Evolutionary conservation across 2,797 vertebrate species (phyloP), one percentile per base, ranked within the genome.

Genomic region (Rousettus madagascariensis): DNA sequence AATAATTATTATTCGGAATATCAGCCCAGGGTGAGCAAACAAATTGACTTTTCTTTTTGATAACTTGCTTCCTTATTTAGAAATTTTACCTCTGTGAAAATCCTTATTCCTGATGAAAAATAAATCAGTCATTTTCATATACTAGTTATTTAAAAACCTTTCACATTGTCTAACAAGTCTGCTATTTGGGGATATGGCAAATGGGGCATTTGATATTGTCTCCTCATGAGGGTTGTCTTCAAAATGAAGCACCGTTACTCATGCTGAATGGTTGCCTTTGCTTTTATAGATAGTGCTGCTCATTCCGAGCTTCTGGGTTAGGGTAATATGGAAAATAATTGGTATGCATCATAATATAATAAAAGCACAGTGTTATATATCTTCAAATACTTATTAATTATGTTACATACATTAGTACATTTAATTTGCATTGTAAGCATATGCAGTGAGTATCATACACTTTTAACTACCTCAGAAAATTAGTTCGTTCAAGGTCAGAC

Each of bases 21-120:
- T 65, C 15, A 88, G 15, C 28, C 8, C 9, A 43, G 11, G 30
- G 10, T 69, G 41, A 53, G 49, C 28, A 89, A 89, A 49, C 19
- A 69, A 75, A 92, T 55, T n/a, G 22, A 80, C 22, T 75, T 78
- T 94, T 78, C 12, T 49, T 49, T 41, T 91, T 72, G 20, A 68
- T 79, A 93, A 55, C 19, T 59, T 55, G 15, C 28, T 85, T 85
- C n/a, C 86, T 77, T 69, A 75, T 95, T 80, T 93, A 92, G 66
- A 80, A 91, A 85, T 82, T 26, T 59, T 71, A 33, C 22, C 7
- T 80, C 33, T 88, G 22, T 82, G 20, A 13, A 51, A 85, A 17
- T 51, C 19, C 38, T 93, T 6, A 46, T 78, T 90, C 78, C 30
- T 57, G 8, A 69, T 71, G 12, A 74, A 91, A 91, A 80, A 57